A percentile compares a stretch with the other conserved stretches of the same genome.
Evolutionary conservation across 2,888 invertebrate genomes (phyloP).

Genomic region (Coelopa pilipes): DNA sequence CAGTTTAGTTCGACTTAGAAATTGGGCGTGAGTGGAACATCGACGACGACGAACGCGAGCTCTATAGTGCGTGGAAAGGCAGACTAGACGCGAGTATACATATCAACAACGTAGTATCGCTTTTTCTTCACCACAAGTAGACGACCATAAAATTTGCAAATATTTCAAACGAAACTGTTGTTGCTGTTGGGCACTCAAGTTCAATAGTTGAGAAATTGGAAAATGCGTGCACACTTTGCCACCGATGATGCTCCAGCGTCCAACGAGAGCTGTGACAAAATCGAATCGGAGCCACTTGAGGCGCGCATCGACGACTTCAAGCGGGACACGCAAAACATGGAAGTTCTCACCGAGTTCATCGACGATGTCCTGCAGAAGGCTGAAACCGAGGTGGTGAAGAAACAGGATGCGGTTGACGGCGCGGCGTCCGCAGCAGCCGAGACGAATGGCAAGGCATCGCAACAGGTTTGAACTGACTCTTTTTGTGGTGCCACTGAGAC

Average conservation of each 20-base stretch:
- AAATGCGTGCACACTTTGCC: constrained; percentile 62
- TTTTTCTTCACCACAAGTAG: constrained; percentile 23
- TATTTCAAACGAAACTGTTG: constrained; percentile 18
- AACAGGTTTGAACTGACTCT: constrained; percentile 62
- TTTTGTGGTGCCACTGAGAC: neutral
- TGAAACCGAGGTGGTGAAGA: constrained; percentile 71
- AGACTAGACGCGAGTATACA: constrained; percentile 18
- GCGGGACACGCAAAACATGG: constrained; percentile 72
- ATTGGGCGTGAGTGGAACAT: constrained; percentile 28
- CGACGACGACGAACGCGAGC: too few relatives aligned
- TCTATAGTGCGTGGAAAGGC: too few relatives aligned
- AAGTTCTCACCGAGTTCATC: constrained; percentile 71
- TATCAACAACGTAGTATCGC: neutral
- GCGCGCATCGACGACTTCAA: constrained; percentile 71
- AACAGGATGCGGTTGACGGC: constrained; percentile 54
- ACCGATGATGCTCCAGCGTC: constrained; percentile 46
- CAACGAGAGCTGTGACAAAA: constrained; percentile 38
- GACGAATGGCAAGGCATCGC: constrained; percentile 68
- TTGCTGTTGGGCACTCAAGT: constrained; percentile 17
- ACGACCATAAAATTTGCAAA: neutral
- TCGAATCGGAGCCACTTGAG: constrained; percentile 59
- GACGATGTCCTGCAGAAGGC: constrained; percentile 73
- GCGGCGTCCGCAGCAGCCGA: constrained; percentile 34
- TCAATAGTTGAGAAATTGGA: constrained; percentile 30
- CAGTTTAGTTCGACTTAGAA: constrained; percentile 19